Conservation (phyloP, 2,888 invertebrate genomes). For the Labia minor region DNA sequence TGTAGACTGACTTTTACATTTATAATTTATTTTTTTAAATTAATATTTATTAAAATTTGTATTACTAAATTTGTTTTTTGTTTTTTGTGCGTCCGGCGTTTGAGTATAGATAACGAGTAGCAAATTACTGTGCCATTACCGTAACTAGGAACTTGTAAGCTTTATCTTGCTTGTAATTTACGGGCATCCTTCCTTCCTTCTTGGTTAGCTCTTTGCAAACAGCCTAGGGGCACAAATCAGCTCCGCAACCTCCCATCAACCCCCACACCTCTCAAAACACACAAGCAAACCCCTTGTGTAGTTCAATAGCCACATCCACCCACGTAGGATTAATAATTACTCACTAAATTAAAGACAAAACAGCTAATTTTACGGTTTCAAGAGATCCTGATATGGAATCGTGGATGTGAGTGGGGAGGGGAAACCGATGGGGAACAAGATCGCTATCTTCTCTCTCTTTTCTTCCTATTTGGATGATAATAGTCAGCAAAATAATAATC, state of each 20-base stretch:
- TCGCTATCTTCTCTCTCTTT: no score
- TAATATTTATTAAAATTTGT: no score
- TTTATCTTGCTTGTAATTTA: constrained; percentile 7
- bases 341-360: constrained; percentile 5
- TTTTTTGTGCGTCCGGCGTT: background rate
- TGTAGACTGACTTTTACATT: no score
- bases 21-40: no score
- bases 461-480: no score
- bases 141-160: constrained; percentile 7
- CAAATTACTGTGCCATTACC: constrained; percentile 4
- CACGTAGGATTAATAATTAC: background rate
- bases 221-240: constrained; percentile 5
- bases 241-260: background rate
- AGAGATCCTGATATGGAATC: background rate
- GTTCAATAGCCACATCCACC: background rate
- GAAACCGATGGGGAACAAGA: no score
- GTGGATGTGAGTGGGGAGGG: no score
- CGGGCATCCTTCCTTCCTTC: constrained; percentile 13
- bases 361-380: constrained; percentile 3
- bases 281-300: background rate
- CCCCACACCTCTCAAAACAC: background rate
- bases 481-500: no score
- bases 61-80: no score
- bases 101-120: constrained; percentile 3
- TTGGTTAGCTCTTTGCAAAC: constrained; percentile 1